A percentile compares a stretch with the other conserved stretches of the same genome.
Conservation (phyloP, 2,888 invertebrate genomes). For the Neoascia interrupta region DNA sequence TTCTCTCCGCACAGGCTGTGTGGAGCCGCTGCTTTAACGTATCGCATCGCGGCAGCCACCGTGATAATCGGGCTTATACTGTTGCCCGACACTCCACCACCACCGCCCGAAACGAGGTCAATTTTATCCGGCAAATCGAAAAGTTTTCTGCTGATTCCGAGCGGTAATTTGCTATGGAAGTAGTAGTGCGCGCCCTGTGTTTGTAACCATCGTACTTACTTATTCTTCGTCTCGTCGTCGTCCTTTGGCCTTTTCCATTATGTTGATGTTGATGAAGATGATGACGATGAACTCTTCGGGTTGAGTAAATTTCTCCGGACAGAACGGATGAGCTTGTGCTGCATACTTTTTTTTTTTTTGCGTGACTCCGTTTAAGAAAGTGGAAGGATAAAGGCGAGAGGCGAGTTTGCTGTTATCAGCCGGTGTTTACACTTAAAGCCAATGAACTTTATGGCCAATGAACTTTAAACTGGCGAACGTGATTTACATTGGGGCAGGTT, state of each 20-base stretch:
- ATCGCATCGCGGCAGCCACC: constrained; percentile 37
- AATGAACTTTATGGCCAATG: constrained; percentile 56
- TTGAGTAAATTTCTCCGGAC: constrained; percentile 25
- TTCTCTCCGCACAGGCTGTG: constrained; percentile 12
- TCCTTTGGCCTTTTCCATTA: constrained; percentile 36
- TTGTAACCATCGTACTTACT: constrained; percentile 29
- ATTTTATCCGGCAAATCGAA: constrained; percentile 46
- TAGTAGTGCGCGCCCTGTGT: constrained; percentile 3
- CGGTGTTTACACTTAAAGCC: constrained; percentile 31
- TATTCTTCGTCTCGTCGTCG: constrained; percentile 1
- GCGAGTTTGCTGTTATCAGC: constrained; percentile 13
- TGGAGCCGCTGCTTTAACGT: constrained; percentile 16
- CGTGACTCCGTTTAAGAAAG: constrained; percentile 11
- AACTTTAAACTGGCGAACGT: constrained; percentile 59
- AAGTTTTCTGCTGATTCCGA: constrained; percentile 61
- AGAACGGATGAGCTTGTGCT: constrained; percentile 24
- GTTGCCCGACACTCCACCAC: background rate
- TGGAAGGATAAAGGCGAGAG: background rate
- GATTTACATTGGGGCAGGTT: constrained; percentile 62
- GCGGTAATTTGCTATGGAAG: constrained; percentile 23
- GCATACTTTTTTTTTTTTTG: constrained; percentile 4
- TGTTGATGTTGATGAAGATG: constrained; percentile 50
- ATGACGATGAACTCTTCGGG: constrained; percentile 39
- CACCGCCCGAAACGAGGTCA: constrained; percentile 28
- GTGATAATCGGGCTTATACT: background rate